A percentile compares a stretch with the other conserved stretches of the same genome.
phyloP scores from a whole-genome alignment of 1,140 invertebrate species.

The Schlechtendalia chinensis region DNA sequence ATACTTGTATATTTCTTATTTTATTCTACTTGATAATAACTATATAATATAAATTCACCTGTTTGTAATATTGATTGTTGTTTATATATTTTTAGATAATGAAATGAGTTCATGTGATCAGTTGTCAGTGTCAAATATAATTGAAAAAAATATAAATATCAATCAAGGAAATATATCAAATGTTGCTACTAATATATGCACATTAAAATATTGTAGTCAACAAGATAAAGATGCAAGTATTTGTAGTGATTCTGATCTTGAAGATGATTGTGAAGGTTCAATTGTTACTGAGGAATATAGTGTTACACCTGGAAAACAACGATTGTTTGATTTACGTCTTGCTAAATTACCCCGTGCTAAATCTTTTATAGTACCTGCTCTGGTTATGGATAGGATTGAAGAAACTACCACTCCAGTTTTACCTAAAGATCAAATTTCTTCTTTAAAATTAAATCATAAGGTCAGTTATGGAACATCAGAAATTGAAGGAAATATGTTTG shows the following conservation, averaged over 20 bases:
- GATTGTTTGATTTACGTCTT: constrained; percentile 33
- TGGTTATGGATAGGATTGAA: constrained; percentile 28
- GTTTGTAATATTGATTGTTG: too few species aligned
- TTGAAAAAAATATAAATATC: background rate
- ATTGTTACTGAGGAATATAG: constrained; percentile 30
- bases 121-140: background rate
- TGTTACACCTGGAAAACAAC: constrained; percentile 37
- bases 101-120: background rate
- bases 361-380: background rate
- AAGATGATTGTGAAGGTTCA: constrained; percentile 3
- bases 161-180: background rate
- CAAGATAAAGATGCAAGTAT: constrained; percentile 2
- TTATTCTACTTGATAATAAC: too few species aligned
- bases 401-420: constrained; percentile 3
- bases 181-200: background rate
- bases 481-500: background rate
- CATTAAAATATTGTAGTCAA: constrained; percentile 3
- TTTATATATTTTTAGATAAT: constrained; percentile 26
- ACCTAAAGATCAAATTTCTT: background rate
- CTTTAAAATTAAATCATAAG: background rate
- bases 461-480: background rate
- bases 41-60: too few species aligned
- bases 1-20: background rate
- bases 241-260: background rate
- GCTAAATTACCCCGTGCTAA: constrained; percentile 5